Evolutionary conservation across 2,888 invertebrate genomes (phyloP).

Genomic region (Drosophila kuntzei): DNA sequence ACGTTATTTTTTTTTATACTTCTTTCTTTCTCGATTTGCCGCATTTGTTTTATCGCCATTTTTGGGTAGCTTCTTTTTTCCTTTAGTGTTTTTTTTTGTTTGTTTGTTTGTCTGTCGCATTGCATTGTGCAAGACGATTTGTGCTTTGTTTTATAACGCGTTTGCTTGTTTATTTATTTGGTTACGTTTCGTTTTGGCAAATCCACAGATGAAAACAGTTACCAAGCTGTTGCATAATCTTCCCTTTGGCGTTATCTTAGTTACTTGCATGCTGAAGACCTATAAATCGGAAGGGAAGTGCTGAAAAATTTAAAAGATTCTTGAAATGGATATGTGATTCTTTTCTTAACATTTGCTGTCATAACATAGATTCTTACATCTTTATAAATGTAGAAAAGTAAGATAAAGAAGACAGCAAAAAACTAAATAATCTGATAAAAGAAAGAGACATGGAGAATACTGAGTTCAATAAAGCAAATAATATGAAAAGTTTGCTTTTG

Average conservation of each 20-base stretch:
- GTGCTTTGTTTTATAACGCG: conserved; percentile 53
- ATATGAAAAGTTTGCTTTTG: no score
- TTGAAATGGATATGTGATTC: no score
- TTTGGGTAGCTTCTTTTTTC: conserved; percentile 77
- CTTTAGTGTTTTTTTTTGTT: conserved; percentile 22
- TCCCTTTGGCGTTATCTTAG: conserved; percentile 1
- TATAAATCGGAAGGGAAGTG: neutral
- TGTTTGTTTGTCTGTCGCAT: conserved; percentile 44
- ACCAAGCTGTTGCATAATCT: conserved; percentile 47
- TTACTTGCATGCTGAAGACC: neutral
- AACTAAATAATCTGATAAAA: no score
- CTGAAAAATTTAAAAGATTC: neutral
- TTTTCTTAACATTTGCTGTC: no score
- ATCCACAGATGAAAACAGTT: conserved; percentile 29
- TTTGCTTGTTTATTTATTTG: conserved; percentile 38
- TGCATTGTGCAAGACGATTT: conserved; percentile 65
- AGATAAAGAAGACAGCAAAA: no score
- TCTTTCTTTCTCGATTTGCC: conserved; percentile 58
- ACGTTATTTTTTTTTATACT: conserved; percentile 37
- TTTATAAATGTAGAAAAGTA: no score
- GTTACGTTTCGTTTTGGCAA: conserved; percentile 30
- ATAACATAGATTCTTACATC: no score
- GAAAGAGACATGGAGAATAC: no score
- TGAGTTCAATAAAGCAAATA: no score
- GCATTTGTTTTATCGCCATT: conserved; percentile 70